Conservation (phyloP, 2,797 vertebrate genomes). For the Acipenser ruthenus region DNA sequence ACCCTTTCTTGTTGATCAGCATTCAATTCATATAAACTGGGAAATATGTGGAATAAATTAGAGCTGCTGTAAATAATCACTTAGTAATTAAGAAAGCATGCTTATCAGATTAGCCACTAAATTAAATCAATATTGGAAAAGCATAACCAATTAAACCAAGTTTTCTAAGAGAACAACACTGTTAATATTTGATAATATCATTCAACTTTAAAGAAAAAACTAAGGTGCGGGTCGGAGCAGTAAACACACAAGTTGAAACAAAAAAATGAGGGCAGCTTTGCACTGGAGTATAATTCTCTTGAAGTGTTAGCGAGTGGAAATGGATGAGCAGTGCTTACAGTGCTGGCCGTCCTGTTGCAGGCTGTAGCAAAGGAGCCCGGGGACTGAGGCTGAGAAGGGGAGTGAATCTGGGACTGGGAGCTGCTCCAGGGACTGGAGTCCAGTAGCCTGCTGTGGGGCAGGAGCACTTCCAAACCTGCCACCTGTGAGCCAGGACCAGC, state of each 20-base stretch:
- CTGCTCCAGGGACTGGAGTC: conserved; percentile 23
- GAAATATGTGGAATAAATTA: too few relatives aligned
- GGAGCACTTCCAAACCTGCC: conserved; percentile 2
- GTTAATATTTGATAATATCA: too few relatives aligned
- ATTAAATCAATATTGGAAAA: too few relatives aligned
- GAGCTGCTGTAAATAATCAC: not conserved
- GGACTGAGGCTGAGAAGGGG: conserved; percentile 10
- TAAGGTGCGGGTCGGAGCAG: too few relatives aligned
- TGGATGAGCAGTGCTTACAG: conserved; percentile 14
- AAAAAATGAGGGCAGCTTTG: not conserved
- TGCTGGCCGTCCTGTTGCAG: conserved; percentile 13
- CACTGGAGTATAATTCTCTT: too few relatives aligned
- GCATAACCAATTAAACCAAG: too few relatives aligned
- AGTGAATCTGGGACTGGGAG: conserved; percentile 10
- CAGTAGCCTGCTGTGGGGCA: conserved; percentile 16
- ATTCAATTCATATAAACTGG: too few relatives aligned
- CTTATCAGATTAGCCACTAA: too few relatives aligned
- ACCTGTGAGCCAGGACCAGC: not conserved
- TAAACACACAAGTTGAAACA: too few relatives aligned
- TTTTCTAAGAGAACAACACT: too few relatives aligned
- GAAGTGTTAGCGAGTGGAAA: not conserved
- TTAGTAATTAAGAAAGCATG: not conserved
- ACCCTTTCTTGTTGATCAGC: too few relatives aligned
- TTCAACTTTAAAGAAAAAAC: too few relatives aligned
- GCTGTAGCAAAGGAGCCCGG: conserved; percentile 22